A percentile compares a stretch with the other conserved stretches of the same genome.
phyloP scores from a whole-genome alignment of 2,797 vertebrate species.

The Fringilla coelebs region DNA sequence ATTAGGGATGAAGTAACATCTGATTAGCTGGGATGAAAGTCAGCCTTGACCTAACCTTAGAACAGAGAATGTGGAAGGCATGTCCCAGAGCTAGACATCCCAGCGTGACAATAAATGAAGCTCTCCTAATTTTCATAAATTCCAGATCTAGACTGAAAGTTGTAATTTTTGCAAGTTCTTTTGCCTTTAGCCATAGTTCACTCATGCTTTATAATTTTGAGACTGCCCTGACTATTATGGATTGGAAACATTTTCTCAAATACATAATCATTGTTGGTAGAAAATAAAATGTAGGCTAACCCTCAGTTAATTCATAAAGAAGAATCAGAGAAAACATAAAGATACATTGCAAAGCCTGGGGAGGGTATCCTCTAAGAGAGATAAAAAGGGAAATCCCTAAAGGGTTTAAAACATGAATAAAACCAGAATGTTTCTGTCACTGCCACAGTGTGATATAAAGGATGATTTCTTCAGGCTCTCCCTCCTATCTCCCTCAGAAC shows the following conservation, averaged over 20 bases:
- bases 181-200: neutral
- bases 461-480: neutral
- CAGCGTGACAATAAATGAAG: neutral
- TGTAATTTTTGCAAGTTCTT: neutral
- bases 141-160: neutral
- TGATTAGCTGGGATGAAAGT: neutral
- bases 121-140: neutral
- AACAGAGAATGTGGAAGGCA: rapidly evolving
- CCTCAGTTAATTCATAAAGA: neutral
- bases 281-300: neutral
- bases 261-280: neutral
- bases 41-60: neutral
- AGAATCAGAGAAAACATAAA: neutral
- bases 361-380: neutral
- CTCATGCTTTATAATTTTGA: neutral
- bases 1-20: neutral
- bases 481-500: neutral
- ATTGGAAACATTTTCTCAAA: neutral
- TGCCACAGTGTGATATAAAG: neutral
- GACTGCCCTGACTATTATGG: neutral
- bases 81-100: neutral
- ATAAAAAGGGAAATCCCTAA: neutral
- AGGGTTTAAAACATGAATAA: neutral
- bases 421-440: neutral
- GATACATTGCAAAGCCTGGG: neutral